These are phyloP conservation scores for Samia ricini DNA, from an alignment of 1,140 invertebrate genomes.

Conservation along the genomic window DNA sequence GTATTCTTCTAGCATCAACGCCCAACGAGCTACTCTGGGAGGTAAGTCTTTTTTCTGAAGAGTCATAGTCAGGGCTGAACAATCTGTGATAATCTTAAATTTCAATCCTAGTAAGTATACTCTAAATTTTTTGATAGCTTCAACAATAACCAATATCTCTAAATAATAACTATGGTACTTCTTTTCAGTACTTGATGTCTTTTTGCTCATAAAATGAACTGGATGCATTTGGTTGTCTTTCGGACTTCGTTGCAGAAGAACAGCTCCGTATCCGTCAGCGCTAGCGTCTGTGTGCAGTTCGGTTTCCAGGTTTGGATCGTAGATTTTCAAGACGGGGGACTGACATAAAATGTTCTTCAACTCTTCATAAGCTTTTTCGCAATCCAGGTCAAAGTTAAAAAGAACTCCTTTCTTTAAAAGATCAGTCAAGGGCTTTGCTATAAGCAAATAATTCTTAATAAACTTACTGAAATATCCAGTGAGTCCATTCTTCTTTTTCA, in stretches of 20 bases:
- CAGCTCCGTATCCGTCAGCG: slow-evolving; percentile 35
- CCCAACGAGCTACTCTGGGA: slow-evolving; percentile 32
- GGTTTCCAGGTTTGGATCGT: slow-evolving; percentile 34
- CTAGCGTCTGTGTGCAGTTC: slow-evolving; percentile 60
- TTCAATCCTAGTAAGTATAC: slow-evolving; percentile 69
- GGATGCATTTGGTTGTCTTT: slow-evolving; percentile 40
- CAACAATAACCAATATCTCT: slow-evolving; percentile 74
- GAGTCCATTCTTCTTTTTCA: slow-evolving; percentile 34
- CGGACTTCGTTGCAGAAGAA: slow-evolving; percentile 40
- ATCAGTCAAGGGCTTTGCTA: slow-evolving; percentile 37
- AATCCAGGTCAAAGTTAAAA: slow-evolving; percentile 13
- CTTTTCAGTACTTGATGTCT: slow-evolving; percentile 51
- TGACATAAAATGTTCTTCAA: slow-evolving; percentile 27
- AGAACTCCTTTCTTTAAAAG: slow-evolving; percentile 34
- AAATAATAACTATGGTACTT: slow-evolving; percentile 71
- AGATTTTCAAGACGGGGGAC: slow-evolving; percentile 49
- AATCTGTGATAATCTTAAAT: slow-evolving; percentile 70
- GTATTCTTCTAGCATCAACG: slow-evolving; percentile 41
- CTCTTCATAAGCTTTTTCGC: slow-evolving; percentile 10
- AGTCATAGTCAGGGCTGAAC: slow-evolving; percentile 51
- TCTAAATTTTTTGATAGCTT: slow-evolving; percentile 72
- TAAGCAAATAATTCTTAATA: slow-evolving; percentile 32
- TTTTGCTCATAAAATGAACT: slow-evolving; percentile 64
- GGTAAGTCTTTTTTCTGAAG: slow-evolving; percentile 56
- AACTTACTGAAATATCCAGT: slow-evolving; percentile 44